Base-by-base conservation (phyloP, 2,888 invertebrate species). In the Dusona sp. region DNA sequence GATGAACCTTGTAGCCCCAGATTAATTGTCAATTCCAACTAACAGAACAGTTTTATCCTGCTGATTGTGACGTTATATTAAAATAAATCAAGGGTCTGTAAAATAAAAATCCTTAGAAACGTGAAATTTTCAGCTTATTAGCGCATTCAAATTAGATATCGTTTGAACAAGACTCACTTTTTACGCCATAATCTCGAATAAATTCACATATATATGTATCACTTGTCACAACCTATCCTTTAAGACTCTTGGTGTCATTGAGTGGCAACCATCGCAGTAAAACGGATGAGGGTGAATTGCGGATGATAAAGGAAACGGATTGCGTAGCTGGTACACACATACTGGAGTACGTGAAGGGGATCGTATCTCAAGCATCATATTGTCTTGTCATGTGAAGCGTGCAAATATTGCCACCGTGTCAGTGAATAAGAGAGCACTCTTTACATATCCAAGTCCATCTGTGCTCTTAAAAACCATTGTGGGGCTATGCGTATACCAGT, bases 341-440 rank as follows among this genome's bases (percentile, higher is more conserved):
- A 29, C 54, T n/a, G 22, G 38, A 65, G 75, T 36, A 22, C 90
- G 91, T 90, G 89, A 89, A 91, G 90, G 88, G 90, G 91, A 90
- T 91, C 91, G 91, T 91, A 90, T 90, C 91, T 92, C 90, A 36
- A 51, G 77, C 85, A 93, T 79, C 70, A 45, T 70, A 79, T 93
- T 93, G 93, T 93, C 93, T 91, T 91, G 90, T 91, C 91, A 92
- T 92, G 93, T 92, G 91, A 87, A 89, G 89, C 91, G 91, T 87
- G 92, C 93, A 93, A 93, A 93, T 93, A 93, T 93, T 93, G 92
- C 92, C 92, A 92, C 92, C 93, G 90, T 91, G 90, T 92, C 91
- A 87, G 82, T 74, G 78, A 64, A 51, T 70, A 16, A 64, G 67
- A 79, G 81, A 72, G 42, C 73, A 65, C 75, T 86, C 65, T 79